Conservation (phyloP, 2,113 vertebrate genomes). For the Hepsetus odoe region DNA sequence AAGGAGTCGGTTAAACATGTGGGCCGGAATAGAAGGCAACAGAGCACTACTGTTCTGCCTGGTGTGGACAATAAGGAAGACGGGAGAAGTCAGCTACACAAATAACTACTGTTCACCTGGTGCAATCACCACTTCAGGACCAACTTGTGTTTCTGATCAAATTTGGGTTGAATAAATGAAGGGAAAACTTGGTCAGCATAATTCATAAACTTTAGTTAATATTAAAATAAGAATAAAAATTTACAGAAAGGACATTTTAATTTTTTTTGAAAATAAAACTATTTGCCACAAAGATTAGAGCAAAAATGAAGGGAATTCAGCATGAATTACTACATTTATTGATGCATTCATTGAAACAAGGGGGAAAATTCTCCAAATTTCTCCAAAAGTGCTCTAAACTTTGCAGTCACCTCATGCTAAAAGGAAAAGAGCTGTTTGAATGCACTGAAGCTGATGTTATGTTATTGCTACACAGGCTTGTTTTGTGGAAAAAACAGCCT, state of each 20-base stretch:
- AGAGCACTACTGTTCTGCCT: slow-evolving; percentile 18
- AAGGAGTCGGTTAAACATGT: slow-evolving; percentile 41
- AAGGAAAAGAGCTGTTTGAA: too few relatives aligned
- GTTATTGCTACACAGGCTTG: too few relatives aligned
- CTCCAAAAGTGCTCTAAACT: too few relatives aligned
- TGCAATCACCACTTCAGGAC: background rate
- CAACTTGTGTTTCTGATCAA: background rate
- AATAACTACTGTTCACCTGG: background rate
- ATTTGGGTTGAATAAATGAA: background rate
- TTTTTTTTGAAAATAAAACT: too few relatives aligned
- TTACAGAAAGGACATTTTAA: background rate
- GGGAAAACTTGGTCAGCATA: background rate
- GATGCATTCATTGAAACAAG: too few relatives aligned
- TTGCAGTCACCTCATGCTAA: too few relatives aligned
- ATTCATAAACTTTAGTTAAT: background rate
- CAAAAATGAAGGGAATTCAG: background rate
- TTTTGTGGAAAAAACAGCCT: too few relatives aligned
- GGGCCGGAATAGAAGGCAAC: slow-evolving; percentile 4
- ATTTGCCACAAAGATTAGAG: background rate
- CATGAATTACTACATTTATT: too few relatives aligned
- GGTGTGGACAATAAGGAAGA: background rate
- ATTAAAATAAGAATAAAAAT: background rate
- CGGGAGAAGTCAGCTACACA: background rate
- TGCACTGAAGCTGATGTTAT: too few relatives aligned
- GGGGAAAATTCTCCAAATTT: too few relatives aligned